A percentile compares a stretch with the other conserved stretches of the same genome.
Conservation (phyloP, 1,140 invertebrate species). For the Drosophila kepulauana region DNA sequence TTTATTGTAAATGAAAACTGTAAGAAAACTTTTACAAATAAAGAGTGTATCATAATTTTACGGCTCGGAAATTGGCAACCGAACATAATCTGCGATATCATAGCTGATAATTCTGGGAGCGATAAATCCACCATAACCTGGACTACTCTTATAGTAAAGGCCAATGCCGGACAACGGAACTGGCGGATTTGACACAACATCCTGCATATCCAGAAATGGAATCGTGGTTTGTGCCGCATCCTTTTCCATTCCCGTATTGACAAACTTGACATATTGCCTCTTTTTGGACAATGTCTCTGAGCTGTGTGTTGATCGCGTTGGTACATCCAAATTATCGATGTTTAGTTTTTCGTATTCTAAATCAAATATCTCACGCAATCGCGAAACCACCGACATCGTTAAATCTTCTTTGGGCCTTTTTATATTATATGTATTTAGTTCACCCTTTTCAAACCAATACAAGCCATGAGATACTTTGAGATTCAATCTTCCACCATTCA, state of each 20-base stretch:
- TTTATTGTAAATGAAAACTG: no score
- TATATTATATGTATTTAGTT: not conserved
- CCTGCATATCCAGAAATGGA: constrained; percentile 1
- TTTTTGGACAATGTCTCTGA: not conserved
- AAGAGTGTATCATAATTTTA: no score
- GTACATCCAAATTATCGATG: not conserved
- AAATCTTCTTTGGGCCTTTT: no score
- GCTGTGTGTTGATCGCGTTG: not conserved
- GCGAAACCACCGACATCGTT: no score
- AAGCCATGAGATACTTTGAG: not conserved
- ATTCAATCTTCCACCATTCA: not conserved
- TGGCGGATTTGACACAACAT: not conserved
- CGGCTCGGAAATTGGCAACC: no score
- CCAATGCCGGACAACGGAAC: not conserved
- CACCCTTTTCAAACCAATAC: not conserved
- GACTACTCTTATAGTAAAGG: not conserved
- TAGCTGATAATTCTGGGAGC: not conserved
- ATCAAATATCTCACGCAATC: no score
- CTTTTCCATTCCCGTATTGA: not conserved
- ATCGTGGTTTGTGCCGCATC: not conserved
- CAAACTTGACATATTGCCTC: not conserved
- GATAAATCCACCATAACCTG: not conserved
- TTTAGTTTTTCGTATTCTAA: not conserved
- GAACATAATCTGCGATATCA: no score
- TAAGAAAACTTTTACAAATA: no score